Evolutionary conservation across 2,888 invertebrate genomes (phyloP).

Genomic region (Sepiola atlantica): DNA sequence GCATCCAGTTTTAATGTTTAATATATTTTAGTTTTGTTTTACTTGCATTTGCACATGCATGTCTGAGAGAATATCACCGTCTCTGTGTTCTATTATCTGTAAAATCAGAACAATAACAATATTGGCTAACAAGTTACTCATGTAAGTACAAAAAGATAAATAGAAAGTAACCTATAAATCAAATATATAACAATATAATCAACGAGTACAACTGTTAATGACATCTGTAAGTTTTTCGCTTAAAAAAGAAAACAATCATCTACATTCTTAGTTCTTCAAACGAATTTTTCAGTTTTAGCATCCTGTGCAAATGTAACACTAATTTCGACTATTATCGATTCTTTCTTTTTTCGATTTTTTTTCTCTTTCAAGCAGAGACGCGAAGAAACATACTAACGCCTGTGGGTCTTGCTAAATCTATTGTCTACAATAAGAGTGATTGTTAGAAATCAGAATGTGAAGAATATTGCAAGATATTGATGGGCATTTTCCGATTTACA

Average conservation of each 20-base stretch:
- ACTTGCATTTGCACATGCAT: too few relatives aligned
- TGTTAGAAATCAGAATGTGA: neutral
- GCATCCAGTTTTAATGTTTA: too few relatives aligned
- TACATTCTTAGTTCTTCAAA: neutral
- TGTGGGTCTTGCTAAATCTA: neutral
- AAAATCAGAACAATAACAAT: too few relatives aligned
- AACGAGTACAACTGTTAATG: neutral
- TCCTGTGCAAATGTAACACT: neutral
- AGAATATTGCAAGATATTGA: neutral
- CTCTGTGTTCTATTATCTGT: too few relatives aligned
- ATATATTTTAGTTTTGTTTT: too few relatives aligned
- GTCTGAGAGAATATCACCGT: too few relatives aligned
- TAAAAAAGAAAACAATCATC: neutral
- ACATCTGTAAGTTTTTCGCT: neutral
- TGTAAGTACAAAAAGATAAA: neutral
- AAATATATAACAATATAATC: neutral
- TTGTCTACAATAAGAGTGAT: neutral
- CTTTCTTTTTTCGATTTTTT: neutral
- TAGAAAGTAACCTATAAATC: neutral
- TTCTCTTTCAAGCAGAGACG: neutral
- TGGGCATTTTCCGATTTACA: neutral
- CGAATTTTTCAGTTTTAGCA: neutral
- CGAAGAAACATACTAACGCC: neutral
- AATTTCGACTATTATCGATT: neutral
- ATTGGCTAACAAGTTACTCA: neutral